phyloP scores from a whole-genome alignment of 2,113 vertebrate genomes.

The Micronisus gabar region DNA sequence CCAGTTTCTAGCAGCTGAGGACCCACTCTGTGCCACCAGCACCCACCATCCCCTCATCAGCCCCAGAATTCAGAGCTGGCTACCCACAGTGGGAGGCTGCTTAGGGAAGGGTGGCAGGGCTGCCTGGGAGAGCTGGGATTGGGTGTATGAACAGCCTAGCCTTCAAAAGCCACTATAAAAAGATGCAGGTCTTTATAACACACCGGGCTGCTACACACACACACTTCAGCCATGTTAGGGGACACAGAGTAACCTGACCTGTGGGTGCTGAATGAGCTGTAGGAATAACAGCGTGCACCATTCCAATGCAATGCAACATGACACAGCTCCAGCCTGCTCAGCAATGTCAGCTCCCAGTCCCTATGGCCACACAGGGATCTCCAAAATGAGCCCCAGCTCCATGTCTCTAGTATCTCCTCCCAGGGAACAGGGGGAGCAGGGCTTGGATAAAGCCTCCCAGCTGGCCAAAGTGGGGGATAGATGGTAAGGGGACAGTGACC shows the following conservation, averaged over 20 bases:
- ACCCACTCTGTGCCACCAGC: background rate
- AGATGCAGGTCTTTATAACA: background rate
- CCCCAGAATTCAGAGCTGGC: background rate
- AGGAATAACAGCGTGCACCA: background rate
- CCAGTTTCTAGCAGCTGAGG: background rate
- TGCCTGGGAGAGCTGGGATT: background rate
- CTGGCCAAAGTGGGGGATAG: background rate
- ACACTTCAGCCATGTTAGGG: background rate
- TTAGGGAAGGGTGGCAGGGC: background rate
- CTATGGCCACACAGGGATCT: background rate
- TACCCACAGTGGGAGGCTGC: background rate
- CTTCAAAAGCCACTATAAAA: slow-evolving; percentile 8
- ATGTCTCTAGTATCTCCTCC: background rate
- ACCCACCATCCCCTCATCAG: background rate
- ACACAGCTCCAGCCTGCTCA: background rate
- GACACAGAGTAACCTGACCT: background rate
- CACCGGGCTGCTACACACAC: background rate
- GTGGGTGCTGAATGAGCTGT: background rate
- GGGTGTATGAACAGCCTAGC: background rate
- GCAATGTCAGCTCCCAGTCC: background rate
- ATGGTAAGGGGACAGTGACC: background rate
- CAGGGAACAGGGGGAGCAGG: background rate
- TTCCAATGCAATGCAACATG: rapidly evolving
- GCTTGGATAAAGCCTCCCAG: background rate
- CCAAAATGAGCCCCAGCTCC: background rate